phyloP scores from a whole-genome alignment of 2,113 vertebrate genomes.

The Ahaetulla prasina region DNA sequence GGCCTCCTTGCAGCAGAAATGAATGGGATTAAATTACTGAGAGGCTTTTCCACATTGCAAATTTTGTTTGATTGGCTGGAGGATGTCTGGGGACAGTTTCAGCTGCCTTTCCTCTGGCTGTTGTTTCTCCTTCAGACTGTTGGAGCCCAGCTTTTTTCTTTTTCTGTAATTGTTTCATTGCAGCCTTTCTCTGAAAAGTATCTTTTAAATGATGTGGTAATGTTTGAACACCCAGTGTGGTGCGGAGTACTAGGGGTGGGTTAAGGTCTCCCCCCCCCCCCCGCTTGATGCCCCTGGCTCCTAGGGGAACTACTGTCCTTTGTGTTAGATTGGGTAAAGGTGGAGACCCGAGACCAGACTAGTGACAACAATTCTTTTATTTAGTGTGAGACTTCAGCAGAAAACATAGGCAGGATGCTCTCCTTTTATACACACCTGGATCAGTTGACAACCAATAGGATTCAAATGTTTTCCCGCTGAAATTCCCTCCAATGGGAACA shows the following conservation, averaged over 20 bases:
- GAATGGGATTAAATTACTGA: not conserved
- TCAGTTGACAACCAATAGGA: too few relatives aligned
- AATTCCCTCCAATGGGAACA: too few relatives aligned
- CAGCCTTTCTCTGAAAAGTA: not conserved
- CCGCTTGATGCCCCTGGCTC: not conserved
- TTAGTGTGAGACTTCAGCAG: too few relatives aligned
- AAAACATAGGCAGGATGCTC: too few relatives aligned
- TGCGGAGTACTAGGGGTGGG: not conserved
- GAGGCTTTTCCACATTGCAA: not conserved
- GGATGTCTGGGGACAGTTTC: not conserved
- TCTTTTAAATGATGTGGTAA: too few relatives aligned
- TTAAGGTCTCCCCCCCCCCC: too few relatives aligned
- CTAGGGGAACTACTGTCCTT: not conserved
- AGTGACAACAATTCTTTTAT: too few relatives aligned
- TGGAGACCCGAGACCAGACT: too few relatives aligned
- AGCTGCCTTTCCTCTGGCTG: not conserved
- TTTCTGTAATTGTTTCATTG: not conserved
- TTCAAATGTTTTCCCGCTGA: too few relatives aligned
- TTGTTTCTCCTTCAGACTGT: not conserved
- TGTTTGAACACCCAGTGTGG: not conserved
- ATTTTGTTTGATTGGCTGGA: not conserved
- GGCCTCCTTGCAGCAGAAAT: not conserved
- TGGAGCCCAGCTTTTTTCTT: not conserved
- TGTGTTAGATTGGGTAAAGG: too few relatives aligned
- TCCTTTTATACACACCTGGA: too few relatives aligned